Conservation (phyloP, 2,888 invertebrate genomes). For the Caradrina kadenii region DNA sequence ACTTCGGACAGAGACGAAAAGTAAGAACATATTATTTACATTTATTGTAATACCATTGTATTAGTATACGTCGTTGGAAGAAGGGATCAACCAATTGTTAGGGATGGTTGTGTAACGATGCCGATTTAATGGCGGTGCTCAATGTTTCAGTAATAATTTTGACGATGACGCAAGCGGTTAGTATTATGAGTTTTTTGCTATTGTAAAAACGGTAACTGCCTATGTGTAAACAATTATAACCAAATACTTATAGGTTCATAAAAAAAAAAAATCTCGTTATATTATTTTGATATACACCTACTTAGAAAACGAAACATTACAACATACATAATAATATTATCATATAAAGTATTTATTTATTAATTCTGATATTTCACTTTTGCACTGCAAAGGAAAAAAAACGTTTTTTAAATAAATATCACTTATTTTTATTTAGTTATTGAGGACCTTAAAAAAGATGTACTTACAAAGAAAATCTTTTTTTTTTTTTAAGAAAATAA, state of each 20-base stretch:
- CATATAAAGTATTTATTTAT: neutral
- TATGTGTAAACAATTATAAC: neutral
- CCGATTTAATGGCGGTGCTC: slow-evolving; percentile 29
- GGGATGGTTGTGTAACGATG: slow-evolving; percentile 30
- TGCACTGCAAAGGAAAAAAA: neutral
- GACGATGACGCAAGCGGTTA: slow-evolving; percentile 29
- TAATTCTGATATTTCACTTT: neutral
- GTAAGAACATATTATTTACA: slow-evolving; percentile 65
- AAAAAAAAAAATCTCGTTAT: too few relatives aligned
- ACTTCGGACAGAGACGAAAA: slow-evolving; percentile 74
- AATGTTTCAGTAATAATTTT: slow-evolving; percentile 15
- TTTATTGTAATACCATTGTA: slow-evolving; percentile 14
- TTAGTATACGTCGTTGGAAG: neutral
- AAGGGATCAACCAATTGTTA: slow-evolving; percentile 3
- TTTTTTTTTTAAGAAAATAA: too few relatives aligned
- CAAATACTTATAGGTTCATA: neutral
- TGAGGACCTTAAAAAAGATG: too few relatives aligned
- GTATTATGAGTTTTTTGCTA: slow-evolving; percentile 9
- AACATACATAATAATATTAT: neutral
- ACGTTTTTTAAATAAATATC: neutral
- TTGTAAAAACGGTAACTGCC: neutral
- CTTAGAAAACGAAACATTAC: too few relatives aligned
- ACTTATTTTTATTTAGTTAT: neutral
- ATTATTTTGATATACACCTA: too few relatives aligned
- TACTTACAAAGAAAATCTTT: too few relatives aligned